Evolutionary conservation across 2,113 vertebrate species (phyloP), one percentile per base, ranked within the genome.

Genomic region (Osmerus mordax): DNA sequence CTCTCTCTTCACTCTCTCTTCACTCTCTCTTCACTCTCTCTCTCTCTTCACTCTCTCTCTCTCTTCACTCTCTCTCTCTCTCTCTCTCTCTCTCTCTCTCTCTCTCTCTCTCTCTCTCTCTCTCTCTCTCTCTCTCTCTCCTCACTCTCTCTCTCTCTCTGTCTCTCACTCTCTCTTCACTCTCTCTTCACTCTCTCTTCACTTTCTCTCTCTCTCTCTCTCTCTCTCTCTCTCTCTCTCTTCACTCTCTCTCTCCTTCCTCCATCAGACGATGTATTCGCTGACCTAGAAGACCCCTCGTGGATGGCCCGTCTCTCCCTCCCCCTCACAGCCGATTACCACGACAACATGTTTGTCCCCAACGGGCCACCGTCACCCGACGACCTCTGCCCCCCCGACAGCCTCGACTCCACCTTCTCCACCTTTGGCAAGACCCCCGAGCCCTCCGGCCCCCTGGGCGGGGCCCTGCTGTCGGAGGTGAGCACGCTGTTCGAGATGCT

Each of bases 401-500:
- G 58, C 0, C 82, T 79, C 54, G 90, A 89, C 62, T 93, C 93
- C 0, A 87, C 94, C 77, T 98, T 98, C 85, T 94, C 95, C 81
- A 98, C 97, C 0, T 98, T 98, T 0, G 97, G 97, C 87, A 96
- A 99, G 83, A 76, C 72, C 16, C 86, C 85, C 1, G 92, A 91
- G 52, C 90, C 84, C 80, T 89, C 90, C 62, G 86, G 84, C 0
- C 86, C 89, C 2, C 87, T 96, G 84, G 92, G 94, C 53, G 95
- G 88, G 80, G 86, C 94, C 83, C 12, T 97, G 76, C 89, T 99
- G 28, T 96, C 94, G 0, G 96, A 99, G 88, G 97, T 99, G 91
- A 97, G 95, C 89, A 94, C 93, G 0, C 91, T 99, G 73, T 92
- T 99, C 2, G 95, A 99, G 84, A 93, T 97, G 94, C 89, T 99